phyloP scores from a whole-genome alignment of 2,113 vertebrate genomes.

The Naja naja region DNA sequence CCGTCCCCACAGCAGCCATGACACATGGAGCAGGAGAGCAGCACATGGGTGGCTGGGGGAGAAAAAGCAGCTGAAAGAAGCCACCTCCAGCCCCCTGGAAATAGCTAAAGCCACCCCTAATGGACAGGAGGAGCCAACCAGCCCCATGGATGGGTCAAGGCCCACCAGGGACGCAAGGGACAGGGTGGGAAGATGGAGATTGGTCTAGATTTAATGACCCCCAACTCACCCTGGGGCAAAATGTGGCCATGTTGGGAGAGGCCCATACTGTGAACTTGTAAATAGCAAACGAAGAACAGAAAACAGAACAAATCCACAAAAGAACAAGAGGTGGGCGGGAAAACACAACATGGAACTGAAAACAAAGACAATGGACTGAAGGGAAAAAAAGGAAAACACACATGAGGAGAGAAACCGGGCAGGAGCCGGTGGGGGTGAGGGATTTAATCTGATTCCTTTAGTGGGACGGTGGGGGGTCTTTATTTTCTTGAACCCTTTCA shows the following conservation, averaged over 20 bases:
- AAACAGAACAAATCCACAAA: slow-evolving; percentile 37
- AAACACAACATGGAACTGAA: background rate
- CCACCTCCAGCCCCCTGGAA: background rate
- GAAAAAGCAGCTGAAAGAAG: background rate
- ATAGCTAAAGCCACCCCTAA: slow-evolving; percentile 43
- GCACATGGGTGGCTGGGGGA: slow-evolving; percentile 41
- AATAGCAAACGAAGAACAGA: slow-evolving; percentile 46
- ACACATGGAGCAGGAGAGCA: slow-evolving; percentile 37
- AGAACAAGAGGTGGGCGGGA: slow-evolving; percentile 13
- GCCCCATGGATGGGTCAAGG: slow-evolving; percentile 10
- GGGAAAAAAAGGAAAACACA: slow-evolving; percentile 1
- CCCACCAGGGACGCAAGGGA: slow-evolving; percentile 7
- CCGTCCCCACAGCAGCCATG: slow-evolving; percentile 71
- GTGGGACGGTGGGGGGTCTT: background rate
- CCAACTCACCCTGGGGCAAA: slow-evolving; percentile 18
- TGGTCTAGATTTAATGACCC: slow-evolving; percentile 2
- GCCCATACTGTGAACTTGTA: slow-evolving; percentile 57
- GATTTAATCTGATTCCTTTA: slow-evolving; percentile 1
- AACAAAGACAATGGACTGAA: slow-evolving; percentile 18
- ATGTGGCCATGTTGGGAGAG: slow-evolving; percentile 33
- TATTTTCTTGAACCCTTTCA: slow-evolving; percentile 6
- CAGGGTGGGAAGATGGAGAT: slow-evolving; percentile 22
- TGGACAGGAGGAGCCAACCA: slow-evolving; percentile 37
- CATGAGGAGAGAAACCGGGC: slow-evolving; percentile 32
- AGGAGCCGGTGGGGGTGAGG: slow-evolving; percentile 40